Conservation (phyloP, 2,113 vertebrate species). For the Equus quagga region DNA sequence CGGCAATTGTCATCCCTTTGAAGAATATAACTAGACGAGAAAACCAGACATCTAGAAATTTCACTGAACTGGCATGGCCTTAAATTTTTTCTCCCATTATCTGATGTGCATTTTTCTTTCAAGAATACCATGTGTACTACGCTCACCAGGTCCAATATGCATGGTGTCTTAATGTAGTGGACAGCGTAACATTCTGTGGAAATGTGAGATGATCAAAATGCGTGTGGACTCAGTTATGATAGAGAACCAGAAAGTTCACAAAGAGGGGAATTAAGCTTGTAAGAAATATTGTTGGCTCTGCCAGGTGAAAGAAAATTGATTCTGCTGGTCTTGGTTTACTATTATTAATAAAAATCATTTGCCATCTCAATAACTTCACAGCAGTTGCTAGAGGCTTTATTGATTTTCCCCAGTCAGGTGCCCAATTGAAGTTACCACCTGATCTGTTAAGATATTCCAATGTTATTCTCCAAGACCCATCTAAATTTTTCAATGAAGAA, state of each 20-base stretch:
- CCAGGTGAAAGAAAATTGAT: not conserved
- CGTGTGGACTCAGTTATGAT: not conserved
- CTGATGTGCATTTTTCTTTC: not conserved
- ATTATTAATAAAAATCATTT: not conserved
- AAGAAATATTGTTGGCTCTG: not conserved
- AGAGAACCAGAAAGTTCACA: not conserved
- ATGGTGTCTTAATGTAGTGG: not conserved
- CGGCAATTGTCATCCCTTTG: not conserved
- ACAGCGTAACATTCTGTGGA: not conserved
- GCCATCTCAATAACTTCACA: not conserved
- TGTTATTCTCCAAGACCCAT: not conserved
- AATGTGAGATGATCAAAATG: not conserved
- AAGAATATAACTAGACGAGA: not conserved
- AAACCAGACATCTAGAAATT: not conserved
- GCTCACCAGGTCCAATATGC: not conserved
- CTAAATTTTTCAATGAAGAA: not conserved
- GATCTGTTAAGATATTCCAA: not conserved
- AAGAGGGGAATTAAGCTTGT: not conserved
- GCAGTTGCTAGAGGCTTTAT: not conserved
- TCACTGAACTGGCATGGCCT: not conserved
- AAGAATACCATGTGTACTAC: not conserved
- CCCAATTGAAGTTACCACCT: not conserved
- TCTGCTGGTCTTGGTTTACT: constrained; percentile 21
- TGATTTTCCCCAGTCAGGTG: not conserved
- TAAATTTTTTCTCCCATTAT: not conserved